These are phyloP conservation scores for Idaea dimidiata DNA, from an alignment of 2,888 invertebrate species.

Conservation along the genomic window DNA sequence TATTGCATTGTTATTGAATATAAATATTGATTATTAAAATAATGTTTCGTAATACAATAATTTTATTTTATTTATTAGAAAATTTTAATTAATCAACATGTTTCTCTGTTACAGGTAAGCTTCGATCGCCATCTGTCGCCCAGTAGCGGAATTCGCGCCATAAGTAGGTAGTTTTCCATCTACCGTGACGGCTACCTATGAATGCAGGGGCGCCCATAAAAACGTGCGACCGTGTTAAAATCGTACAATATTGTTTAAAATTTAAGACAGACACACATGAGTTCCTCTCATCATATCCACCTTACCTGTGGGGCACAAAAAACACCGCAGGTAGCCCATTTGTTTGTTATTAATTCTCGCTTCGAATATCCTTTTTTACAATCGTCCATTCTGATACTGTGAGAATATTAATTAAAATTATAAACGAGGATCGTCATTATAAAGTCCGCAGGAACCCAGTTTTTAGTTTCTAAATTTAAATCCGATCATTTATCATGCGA, in stretches of 20 bases:
- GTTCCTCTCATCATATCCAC: slow-evolving; percentile 72
- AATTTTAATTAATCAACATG: slow-evolving; percentile 23
- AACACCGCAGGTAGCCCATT: slow-evolving; percentile 80
- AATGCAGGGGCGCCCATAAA: slow-evolving; percentile 67
- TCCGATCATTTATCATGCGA: slow-evolving; percentile 79
- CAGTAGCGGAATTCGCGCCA: slow-evolving; percentile 47
- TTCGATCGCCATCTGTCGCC: slow-evolving; percentile 60
- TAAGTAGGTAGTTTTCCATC: slow-evolving; percentile 45
- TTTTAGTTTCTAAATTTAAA: slow-evolving; percentile 74
- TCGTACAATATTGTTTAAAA: slow-evolving; percentile 73
- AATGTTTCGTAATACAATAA: not conserved
- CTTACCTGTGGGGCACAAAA: slow-evolving; percentile 78
- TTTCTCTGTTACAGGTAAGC: slow-evolving; percentile 45
- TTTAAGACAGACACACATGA: slow-evolving; percentile 74
- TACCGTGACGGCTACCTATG: slow-evolving; percentile 58
- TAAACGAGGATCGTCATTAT: slow-evolving; percentile 73
- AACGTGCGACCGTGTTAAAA: slow-evolving; percentile 76
- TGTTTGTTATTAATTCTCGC: slow-evolving; percentile 82
- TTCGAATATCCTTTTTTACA: slow-evolving; percentile 72
- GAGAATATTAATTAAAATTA: slow-evolving; percentile 81
- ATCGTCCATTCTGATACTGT: slow-evolving; percentile 77
- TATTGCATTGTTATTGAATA: not conserved
- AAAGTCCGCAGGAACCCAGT: slow-evolving; percentile 62
- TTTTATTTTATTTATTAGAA: slow-evolving; percentile 33
- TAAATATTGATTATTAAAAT: not conserved